A percentile compares a stretch with the other conserved stretches of the same genome.
These are phyloP conservation scores for Dasysyrphus tricinctus DNA, from an alignment of 2,888 invertebrate species.

Conservation along the genomic window DNA sequence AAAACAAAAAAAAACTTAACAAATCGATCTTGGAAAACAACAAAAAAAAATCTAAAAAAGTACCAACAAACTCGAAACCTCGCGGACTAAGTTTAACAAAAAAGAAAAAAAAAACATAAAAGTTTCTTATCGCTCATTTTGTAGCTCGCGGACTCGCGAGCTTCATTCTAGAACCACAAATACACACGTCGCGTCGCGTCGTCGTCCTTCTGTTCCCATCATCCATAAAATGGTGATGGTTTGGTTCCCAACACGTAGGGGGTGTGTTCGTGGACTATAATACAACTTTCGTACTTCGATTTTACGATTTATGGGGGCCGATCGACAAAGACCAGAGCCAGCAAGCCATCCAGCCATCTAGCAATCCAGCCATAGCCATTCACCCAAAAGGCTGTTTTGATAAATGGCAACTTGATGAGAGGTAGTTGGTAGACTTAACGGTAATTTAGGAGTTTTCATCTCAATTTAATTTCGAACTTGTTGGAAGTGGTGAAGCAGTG, in stretches of 20 bases:
- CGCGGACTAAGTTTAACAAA: conserved; percentile 64
- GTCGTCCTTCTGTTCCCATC: conserved; percentile 40
- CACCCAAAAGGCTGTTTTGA: conserved; percentile 60
- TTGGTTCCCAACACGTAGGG: neutral
- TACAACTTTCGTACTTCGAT: conserved; percentile 54
- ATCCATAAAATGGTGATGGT: conserved; percentile 1
- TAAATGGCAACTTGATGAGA: conserved; percentile 73
- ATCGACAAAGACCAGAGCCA: conserved; percentile 57
- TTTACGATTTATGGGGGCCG: conserved; percentile 64
- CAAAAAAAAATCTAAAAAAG: neutral
- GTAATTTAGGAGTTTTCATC: conserved; percentile 68
- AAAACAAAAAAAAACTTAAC: conserved; percentile 30
- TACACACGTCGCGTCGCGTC: neutral
- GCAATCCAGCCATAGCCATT: conserved; percentile 3
- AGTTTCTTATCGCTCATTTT: conserved; percentile 70
- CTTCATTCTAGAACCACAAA: neutral
- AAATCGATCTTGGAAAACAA: conserved; percentile 65
- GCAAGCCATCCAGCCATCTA: conserved; percentile 35
- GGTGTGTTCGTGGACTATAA: conserved; percentile 12
- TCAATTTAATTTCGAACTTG: conserved; percentile 52
- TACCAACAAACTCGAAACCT: conserved; percentile 27
- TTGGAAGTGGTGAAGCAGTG: conserved; percentile 26
- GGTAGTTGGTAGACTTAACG: conserved; percentile 68
- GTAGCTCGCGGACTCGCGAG: conserved; percentile 55
- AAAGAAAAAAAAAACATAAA: conserved; percentile 61